These are phyloP conservation scores for Dione vanillae DNA, from an alignment of 2,888 invertebrate genomes.

Conservation along the genomic window DNA sequence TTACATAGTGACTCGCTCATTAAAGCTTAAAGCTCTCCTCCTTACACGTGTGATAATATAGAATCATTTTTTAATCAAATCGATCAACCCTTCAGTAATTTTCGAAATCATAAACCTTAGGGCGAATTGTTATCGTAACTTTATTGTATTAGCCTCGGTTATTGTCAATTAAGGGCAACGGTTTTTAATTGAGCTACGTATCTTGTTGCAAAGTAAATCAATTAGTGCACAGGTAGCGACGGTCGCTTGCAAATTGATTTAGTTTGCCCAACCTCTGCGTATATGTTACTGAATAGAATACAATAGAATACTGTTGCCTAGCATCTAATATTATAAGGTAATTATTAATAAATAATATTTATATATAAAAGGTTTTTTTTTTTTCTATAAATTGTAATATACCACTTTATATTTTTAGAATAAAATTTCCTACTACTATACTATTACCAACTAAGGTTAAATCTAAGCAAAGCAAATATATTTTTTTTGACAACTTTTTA, in stretches of 20 bases:
- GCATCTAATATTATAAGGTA: neutral
- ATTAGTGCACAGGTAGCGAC: conserved; percentile 69
- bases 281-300: conserved; percentile 12
- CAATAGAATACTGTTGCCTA: conserved; percentile 3
- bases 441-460: no score
- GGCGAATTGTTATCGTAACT: conserved; percentile 5
- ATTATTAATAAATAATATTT: neutral
- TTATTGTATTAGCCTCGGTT: conserved; percentile 11
- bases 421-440: no score
- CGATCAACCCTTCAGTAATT: neutral
- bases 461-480: no score
- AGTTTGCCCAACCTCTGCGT: conserved; percentile 50
- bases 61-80: neutral
- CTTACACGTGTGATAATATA: neutral
- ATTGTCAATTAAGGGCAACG: conserved; percentile 28
- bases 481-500: no score
- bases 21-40: neutral
- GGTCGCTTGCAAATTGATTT: conserved; percentile 51
- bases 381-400: no score
- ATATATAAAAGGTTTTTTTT: neutral
- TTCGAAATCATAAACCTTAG: neutral
- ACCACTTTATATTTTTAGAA: no score
- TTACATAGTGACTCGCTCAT: neutral
- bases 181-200: conserved; percentile 39
- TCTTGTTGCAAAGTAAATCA: conserved; percentile 72